A percentile compares a stretch with the other conserved stretches of the same genome.
phyloP scores from a whole-genome alignment of 2,888 invertebrate species.

The Gymnosoma rotundatum region DNA sequence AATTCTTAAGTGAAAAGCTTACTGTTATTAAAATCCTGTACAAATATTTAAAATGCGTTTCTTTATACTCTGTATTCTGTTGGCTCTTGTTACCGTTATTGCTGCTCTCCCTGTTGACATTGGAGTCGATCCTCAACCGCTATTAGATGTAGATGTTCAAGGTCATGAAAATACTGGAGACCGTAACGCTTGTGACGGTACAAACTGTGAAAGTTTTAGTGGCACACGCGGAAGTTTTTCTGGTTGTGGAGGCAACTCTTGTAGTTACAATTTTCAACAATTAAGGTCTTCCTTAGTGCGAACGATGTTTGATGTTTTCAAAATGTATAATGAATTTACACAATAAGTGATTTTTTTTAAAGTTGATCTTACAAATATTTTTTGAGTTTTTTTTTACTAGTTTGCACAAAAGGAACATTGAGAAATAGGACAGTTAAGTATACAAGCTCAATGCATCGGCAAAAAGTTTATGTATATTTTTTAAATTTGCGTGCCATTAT shows the following conservation, averaged over 20 bases:
- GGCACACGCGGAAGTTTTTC: too few relatives aligned
- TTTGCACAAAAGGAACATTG: too few relatives aligned
- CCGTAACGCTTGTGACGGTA: conserved; percentile 70
- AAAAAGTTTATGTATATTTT: too few relatives aligned
- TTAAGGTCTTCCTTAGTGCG: too few relatives aligned
- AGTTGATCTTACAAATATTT: too few relatives aligned
- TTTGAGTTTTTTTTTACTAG: too few relatives aligned
- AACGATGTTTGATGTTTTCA: background rate
- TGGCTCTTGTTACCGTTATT: conserved; percentile 61
- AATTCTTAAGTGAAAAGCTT: conserved; percentile 46
- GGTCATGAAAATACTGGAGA: conserved; percentile 74
- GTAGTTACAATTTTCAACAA: conserved; percentile 51
- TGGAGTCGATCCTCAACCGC: conserved; percentile 48
- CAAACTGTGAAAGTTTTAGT: conserved; percentile 23
- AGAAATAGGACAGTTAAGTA: too few relatives aligned
- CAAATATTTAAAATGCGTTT: conserved; percentile 69
- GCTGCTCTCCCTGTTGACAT: conserved; percentile 57
- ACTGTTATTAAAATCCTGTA: background rate
- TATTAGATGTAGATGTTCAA: conserved; percentile 70
- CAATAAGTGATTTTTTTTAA: too few relatives aligned
- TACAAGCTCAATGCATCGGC: too few relatives aligned
- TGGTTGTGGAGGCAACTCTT: conserved; percentile 12
- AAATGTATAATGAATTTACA: too few relatives aligned
- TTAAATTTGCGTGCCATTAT: too few relatives aligned
- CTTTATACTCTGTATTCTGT: conserved; percentile 57